Evolutionary conservation across 2,888 invertebrate genomes (phyloP), one percentile per base, ranked within the genome.

Genomic region (Drosophila prolongata): DNA sequence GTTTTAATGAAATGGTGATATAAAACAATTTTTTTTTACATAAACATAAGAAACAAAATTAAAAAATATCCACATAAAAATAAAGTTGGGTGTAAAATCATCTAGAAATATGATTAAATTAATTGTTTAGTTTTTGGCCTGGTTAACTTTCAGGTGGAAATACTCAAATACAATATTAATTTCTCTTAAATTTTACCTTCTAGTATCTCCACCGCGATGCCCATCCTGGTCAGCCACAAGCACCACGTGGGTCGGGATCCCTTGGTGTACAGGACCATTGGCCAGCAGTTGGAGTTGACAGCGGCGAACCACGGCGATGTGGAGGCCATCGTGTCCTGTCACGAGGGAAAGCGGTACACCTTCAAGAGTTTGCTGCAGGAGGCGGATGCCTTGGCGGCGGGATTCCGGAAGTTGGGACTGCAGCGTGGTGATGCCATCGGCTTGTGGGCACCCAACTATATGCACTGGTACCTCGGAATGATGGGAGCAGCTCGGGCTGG

Each of bases 361-460:
- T 95, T 93, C 77, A 76, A 84, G 0, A 91, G 94, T 38, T 84
- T 94, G 0, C 77, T 94, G n/a, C 84, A 92, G 35, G 92, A 94
- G 84, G 93, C 91, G 0, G 95, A 96, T 88, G 93, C 93, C 58
- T 87, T 97, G 4, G 97, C 96, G 0, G 95, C 95, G 1, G 96
- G 96, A 1, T 93, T 97, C 0, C 80, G 94, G n/a, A 93, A 94
- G 42, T 82, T 96, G 27, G 97, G 97, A 0, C 85, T 97, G 16
- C 90, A 94, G 59, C 93, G 92, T 34, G 96, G 96, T 0, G 97
- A 98, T 87, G 92, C 95, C 9, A 89, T 98, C 3, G 97, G 95
- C 0, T 93, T 98, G 24, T 97, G 96, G 96, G 94, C 95, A 0
- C 96, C 97, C 0, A 98, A 97, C 91, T 93, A 93, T 38, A 90